phyloP scores from a whole-genome alignment of 2,797 vertebrate species.

The Silurus aristotelis region DNA sequence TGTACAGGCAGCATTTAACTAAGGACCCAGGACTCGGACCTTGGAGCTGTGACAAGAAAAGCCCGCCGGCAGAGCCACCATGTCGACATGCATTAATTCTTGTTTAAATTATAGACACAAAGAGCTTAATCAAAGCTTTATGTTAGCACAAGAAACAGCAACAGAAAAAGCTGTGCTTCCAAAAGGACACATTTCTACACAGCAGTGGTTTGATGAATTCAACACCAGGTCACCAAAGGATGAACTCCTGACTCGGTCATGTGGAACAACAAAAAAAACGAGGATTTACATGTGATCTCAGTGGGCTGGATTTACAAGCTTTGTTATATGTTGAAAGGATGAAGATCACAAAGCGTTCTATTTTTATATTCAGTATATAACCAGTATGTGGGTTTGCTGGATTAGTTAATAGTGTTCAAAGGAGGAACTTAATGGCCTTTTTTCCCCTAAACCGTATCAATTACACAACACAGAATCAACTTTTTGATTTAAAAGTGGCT shows the following conservation, averaged over 20 bases:
- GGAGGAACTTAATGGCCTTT: constrained; percentile 59
- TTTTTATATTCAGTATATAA: background rate
- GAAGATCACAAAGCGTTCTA: background rate
- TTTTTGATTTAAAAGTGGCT: constrained; percentile 15
- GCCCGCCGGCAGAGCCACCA: too few species aligned
- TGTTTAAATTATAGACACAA: background rate
- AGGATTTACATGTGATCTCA: background rate
- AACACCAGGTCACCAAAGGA: background rate
- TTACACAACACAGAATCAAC: constrained; percentile 29
- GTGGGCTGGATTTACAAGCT: background rate
- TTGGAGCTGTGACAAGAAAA: background rate
- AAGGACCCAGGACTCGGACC: background rate
- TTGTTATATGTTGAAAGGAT: background rate
- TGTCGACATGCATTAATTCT: background rate
- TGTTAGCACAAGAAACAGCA: background rate
- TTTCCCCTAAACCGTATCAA: constrained; percentile 60
- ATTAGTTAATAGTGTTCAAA: background rate
- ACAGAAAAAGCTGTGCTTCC: background rate
- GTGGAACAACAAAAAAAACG: background rate
- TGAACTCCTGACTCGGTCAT: background rate
- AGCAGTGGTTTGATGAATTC: background rate
- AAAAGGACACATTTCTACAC: background rate
- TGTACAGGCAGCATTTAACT: background rate
- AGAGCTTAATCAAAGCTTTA: background rate
- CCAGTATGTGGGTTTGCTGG: background rate